Conservation (phyloP, 2,888 invertebrate species). For the Thymelicus lineola region DNA sequence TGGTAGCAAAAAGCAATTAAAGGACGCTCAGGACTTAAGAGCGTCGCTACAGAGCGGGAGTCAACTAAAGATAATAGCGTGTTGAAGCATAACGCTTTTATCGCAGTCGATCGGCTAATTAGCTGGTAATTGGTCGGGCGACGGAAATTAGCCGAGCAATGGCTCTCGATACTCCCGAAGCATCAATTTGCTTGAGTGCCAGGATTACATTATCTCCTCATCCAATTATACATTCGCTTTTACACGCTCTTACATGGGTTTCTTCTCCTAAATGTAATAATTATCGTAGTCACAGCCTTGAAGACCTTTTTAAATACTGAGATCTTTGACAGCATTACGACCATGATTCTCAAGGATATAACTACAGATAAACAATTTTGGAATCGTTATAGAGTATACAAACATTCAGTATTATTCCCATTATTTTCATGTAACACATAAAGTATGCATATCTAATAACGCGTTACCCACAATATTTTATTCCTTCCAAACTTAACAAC, state of each 20-base stretch:
- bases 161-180: constrained; percentile 1
- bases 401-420: too few relatives aligned
- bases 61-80: constrained; percentile 21
- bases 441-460: too few relatives aligned
- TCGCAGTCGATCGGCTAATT: constrained; percentile 59
- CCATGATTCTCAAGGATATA: too few relatives aligned
- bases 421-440: too few relatives aligned
- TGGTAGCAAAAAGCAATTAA: not conserved
- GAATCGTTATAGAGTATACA: too few relatives aligned
- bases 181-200: constrained; percentile 38
- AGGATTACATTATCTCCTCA: constrained; percentile 29
- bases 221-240: constrained; percentile 13
- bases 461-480: too few relatives aligned
- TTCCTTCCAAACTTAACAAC: not conserved
- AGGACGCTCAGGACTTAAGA: not conserved
- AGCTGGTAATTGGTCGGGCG: constrained; percentile 58
- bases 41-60: not conserved
- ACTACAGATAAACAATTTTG: too few relatives aligned
- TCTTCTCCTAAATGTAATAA: not conserved
- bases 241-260: not conserved
- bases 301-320: too few relatives aligned
- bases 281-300: not conserved
- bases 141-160: constrained; percentile 53
- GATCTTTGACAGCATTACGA: too few relatives aligned
- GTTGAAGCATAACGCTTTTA: constrained; percentile 55